Percentiles rank a stretch among this genome's conserved stretches.
phyloP scores from a whole-genome alignment of 1,140 invertebrate genomes.

The Cherax destructor region DNA sequence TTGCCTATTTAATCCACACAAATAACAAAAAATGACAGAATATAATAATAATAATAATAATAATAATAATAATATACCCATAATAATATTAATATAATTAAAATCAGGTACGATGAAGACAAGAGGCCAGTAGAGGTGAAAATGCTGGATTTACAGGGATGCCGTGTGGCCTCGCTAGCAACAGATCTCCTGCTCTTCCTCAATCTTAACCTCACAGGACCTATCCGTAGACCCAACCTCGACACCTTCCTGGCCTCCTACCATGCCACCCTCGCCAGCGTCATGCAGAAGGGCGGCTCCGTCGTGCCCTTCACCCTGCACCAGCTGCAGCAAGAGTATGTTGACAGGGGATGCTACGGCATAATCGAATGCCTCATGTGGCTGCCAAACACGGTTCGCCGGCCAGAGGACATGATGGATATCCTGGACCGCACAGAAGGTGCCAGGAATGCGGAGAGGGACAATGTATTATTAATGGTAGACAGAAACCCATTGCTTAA shows the following conservation, averaged over 20 bases:
- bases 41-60: too few relatives aligned
- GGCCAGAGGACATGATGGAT: conserved; percentile 2
- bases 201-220: conserved; percentile 23
- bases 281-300: conserved; percentile 1
- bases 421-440: background rate
- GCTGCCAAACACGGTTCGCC: conserved; percentile 14
- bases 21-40: too few relatives aligned
- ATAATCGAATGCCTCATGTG: too few relatives aligned
- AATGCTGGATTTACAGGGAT: conserved; percentile 30
- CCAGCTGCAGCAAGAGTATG: conserved; percentile 30
- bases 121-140: conserved; percentile 16
- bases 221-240: conserved; percentile 2
- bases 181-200: conserved; percentile 28
- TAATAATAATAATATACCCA: too few relatives aligned
- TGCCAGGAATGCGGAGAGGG: background rate
- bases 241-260: conserved; percentile 19
- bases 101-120: conserved; percentile 36
- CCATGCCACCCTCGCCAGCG: background rate
- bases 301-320: conserved; percentile 22
- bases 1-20: too few relatives aligned
- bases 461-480: conserved; percentile 32
- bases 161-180: conserved; percentile 21
- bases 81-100: too few relatives aligned
- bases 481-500: conserved; percentile 24
- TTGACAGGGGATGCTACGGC: conserved; percentile 35